Conservation (phyloP, 2,888 invertebrate genomes). For the Petrolisthes manimaculis region DNA sequence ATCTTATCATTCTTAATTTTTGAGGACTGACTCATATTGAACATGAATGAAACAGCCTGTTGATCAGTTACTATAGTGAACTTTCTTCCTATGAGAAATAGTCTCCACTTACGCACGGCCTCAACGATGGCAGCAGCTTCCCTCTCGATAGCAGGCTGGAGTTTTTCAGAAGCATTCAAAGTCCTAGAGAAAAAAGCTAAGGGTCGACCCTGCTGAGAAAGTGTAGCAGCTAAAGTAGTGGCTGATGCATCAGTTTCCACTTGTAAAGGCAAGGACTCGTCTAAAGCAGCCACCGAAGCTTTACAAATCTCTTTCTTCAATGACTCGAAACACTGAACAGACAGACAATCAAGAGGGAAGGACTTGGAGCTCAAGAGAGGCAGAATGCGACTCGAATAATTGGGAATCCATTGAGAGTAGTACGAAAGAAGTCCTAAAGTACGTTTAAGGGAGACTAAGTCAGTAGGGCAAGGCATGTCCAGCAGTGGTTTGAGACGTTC, state of each 20-base stretch:
- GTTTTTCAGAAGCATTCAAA: not conserved
- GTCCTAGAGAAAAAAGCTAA: constrained; percentile 5
- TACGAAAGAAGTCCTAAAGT: constrained; percentile 1
- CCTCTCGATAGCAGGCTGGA: not conserved
- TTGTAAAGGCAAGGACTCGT: not conserved
- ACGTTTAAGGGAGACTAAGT: not conserved
- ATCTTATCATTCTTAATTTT: no score
- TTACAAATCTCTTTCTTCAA: not conserved
- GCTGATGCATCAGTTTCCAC: constrained; percentile 8
- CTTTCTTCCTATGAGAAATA: not conserved
- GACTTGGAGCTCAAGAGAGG: not conserved
- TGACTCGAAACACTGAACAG: not conserved
- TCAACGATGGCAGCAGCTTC: not conserved
- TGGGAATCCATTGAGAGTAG: constrained; percentile 13
- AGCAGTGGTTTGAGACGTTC: no score
- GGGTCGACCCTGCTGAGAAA: not conserved
- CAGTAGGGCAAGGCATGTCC: no score
- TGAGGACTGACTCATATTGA: no score
- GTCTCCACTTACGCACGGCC: not conserved
- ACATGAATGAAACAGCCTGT: no score
- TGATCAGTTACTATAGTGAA: not conserved
- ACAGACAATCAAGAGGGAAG: not conserved
- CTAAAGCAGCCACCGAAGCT: constrained; percentile 7
- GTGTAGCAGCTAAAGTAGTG: constrained; percentile 8
- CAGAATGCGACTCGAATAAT: not conserved